Evolutionary conservation across 2,888 invertebrate species (phyloP), one percentile per base, ranked within the genome.

Genomic region (Lucinisca nassula): DNA sequence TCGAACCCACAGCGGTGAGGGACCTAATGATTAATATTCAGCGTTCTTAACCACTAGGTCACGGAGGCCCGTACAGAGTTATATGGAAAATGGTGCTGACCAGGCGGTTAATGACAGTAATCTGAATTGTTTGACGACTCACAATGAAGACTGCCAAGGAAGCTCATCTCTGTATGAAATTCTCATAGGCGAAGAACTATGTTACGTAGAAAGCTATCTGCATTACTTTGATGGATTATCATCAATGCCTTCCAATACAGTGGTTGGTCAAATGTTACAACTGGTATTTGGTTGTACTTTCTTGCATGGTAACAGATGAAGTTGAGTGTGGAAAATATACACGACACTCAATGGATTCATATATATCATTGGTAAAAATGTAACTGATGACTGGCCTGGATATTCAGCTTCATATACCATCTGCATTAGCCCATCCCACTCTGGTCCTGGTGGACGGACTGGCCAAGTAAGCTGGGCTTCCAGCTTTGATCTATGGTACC

Each of bases 221-320:
- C 21, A 8, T 76, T 49, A 17, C 81, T 67, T 55, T n/a, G 70
- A 4, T 21, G 17, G 24, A 88, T 72, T 12, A 91, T 86, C 17
- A 30, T 78, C 6, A 58, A 21, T 12, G 90, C 85, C 51, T 92
- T 92, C 91, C 77, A 88, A n/a, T 76, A 90, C 24, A 91, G 72
- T 21, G 91, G 91, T 51, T 92, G 90, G 74, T 92, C 90, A 85
- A 92, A 92, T 30, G 92, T 92, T 6, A 91, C 30, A n/a, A 91
- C 77, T 67, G 67, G 35, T 3, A 35, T 21, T 21, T 67, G 67
- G 17, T 67, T 67, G 67, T 67, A 4, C 17, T 67, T 67, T 35
- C 67, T 67, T 17, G 67, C 67, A 67, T 67, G 35, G 32, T 3
- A 4, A 67, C 67, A 10, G 35, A 67, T 8, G 4, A 35, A 58